Evolutionary conservation across 2,888 invertebrate species (phyloP), one percentile per base, ranked within the genome.

Genomic region (Troilus luridus): DNA sequence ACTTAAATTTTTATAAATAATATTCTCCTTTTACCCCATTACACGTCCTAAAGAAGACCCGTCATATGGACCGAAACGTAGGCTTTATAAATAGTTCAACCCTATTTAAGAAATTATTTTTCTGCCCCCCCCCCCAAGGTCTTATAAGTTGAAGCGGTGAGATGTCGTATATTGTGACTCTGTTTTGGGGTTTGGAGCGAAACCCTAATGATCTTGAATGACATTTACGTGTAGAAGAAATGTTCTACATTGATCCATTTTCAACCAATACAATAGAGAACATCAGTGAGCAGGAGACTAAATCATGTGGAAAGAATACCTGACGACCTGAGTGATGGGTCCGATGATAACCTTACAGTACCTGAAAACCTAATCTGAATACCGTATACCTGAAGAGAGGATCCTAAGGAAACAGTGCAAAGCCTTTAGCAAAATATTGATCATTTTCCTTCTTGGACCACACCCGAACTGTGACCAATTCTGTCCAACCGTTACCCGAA

Each of bases 341-440:
- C 67, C 14, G 67, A 5, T 67, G 24, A n/a, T 24, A 24, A 67
- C 67, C 67, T 67, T 67, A 14, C 81, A 54, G 81, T 54, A 54
- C 21, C 54, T 19, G 54, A 67, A 41, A 41, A 7, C 24, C 81
- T 81, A 81, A 81, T 81, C 41, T 81, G 81, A 81, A 81, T 81
- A 77, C 77, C 41, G 77, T 2, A 56, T 81, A 81, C 81, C 81
- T 81, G 81, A 9, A 9, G 41, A 21, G 8, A 54, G 12, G 77
- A 6, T 1, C 54, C 81, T 81, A 81, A 81, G 21, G 54, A 81
- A 81, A 81, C 81, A 81, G 54, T 14, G 24, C 81, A 54, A 14
- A 56, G 21, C 81, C 81, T 81, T 81, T 24, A 81, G 81, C 10
- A 81, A 54, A 81, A 81, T 81, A 81, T 81, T 81, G 81, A 81